These are phyloP conservation scores for Gadus macrocephalus DNA, from an alignment of 2,113 vertebrate species.

Conservation along the genomic window DNA sequence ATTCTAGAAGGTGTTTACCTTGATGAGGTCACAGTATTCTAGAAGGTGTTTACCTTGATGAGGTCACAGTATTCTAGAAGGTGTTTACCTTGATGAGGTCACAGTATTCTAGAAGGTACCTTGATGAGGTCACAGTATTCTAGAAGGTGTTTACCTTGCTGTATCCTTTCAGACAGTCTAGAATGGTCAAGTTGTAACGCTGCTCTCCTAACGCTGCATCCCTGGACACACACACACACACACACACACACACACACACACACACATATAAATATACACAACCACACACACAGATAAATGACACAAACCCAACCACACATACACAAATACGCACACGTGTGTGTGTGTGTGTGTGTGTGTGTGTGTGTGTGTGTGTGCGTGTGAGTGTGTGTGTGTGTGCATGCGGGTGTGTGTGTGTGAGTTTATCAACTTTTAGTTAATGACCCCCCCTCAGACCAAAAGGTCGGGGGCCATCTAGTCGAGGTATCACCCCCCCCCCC, in stretches of 20 bases:
- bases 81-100: no score
- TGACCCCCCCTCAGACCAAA: no score
- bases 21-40: no score
- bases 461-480: no score
- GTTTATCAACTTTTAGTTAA: not conserved
- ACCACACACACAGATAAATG: no score
- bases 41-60: no score
- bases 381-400: not conserved
- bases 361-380: not conserved
- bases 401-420: not conserved
- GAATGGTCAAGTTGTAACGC: conserved; percentile 88
- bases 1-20: no score
- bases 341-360: conserved; percentile 49
- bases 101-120: not conserved
- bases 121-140: not conserved
- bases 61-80: no score
- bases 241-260: not conserved
- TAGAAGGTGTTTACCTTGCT: conserved; percentile 79
- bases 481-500: no score
- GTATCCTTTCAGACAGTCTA: conserved; percentile 94
- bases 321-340: no score
- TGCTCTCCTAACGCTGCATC: conserved; percentile 95
- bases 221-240: conserved; percentile 61
- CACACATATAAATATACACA: no score
- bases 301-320: no score